Base-by-base conservation (phyloP, 1,140 invertebrate genomes). In the Gryon sp. region DNA sequence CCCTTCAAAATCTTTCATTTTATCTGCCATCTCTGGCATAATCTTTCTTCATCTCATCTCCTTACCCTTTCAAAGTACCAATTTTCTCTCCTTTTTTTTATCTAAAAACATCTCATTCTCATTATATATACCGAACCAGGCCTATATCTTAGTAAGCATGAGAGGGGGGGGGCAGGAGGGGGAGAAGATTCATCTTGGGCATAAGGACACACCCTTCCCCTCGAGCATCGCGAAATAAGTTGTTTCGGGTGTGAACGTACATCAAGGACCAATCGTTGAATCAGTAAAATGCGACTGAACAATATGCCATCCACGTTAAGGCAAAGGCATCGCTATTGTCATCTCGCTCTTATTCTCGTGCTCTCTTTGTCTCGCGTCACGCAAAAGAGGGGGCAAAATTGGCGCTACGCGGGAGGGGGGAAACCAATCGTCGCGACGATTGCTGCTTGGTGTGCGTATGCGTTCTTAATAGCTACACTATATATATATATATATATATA, bases 361-460 rank as follows among this genome's bases (percentile, higher is more conserved):
- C 50, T 22, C 32, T 50, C 52, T 45, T 34, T 26, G 14, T 28
- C 68, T 38, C 30, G 26, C 9, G 14, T 9, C 4, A 7, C 8
- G 28, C 20, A 18, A n/a, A 19, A 65, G 52, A 52, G 36, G 65
- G 34, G 9, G 45, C 45, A 28, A 55, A 18, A 50, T 53, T 15
- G 60, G 53, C 38, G 52, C n/a, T n/a, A n/a, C n/a, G 38, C n/a
- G 73, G 57, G 65, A 72, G 79, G 81, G 83, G 78, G 80, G 79
- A 84, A 78, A 85, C 86, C 86, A 87, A 87, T 87, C 84, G 83
- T 85, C 79, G 84, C 83, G 53, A 81, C 79, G 80, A 81, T 78
- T 68, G 8, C 36, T 7, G 36, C 65, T 48, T 43, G 19, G 32
- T 48, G 52, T 75, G 62, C 41, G 45, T 66, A 46, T 16, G 50